Evolutionary conservation across 2,888 invertebrate genomes (phyloP), one percentile per base, ranked within the genome.

Genomic region (Hemistola chrysoprasaria): DNA sequence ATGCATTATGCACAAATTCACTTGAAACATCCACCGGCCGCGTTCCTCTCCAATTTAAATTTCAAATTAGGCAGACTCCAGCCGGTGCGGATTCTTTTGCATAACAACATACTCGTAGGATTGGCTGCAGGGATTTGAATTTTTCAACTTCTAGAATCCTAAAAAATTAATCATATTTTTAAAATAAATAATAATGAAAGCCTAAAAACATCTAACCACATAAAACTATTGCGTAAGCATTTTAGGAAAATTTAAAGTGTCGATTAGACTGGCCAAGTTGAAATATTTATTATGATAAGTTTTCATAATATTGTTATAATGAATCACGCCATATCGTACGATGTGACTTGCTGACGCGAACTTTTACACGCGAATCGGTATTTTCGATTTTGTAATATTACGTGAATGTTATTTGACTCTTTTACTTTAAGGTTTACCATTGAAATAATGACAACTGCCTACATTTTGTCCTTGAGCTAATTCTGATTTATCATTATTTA

Each of bases 1-100:
- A 63, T 71, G 60, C 57, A 72, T 71, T 68, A 71, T 68, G 42
- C 54, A 59, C 51, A 63, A 63, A 66, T 72, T 66, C 60, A 52
- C 54, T 43, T 47, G 47, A 55, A 55, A 56, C 56, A 62, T 62
- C 63, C 48, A 48, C 37, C 36, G 50, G 48, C 34, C n/a, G n/a
- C n/a, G n/a, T n/a, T n/a, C n/a, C 34, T 50, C 43, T 36, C 22
- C 28, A 36, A 56, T 59, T 47, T 48, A 22, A 57, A 53, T 49
- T 58, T 57, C 30, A 49, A 45, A 54, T 54, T 23, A 38, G 25
- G 29, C 22, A 26, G 22, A 34, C 11, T 34, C 26, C 33, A 30
- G 27, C 22, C 27, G 26, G 28, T 35, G 16, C 16, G 47, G 41
- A 55, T 53, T 16, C 40, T 45, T 56, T 53, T 56, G 38, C 40